Evolutionary conservation across 2,888 invertebrate species (phyloP), one percentile per base, ranked within the genome.

Genomic region (Caenorhabditis sp.): DNA sequence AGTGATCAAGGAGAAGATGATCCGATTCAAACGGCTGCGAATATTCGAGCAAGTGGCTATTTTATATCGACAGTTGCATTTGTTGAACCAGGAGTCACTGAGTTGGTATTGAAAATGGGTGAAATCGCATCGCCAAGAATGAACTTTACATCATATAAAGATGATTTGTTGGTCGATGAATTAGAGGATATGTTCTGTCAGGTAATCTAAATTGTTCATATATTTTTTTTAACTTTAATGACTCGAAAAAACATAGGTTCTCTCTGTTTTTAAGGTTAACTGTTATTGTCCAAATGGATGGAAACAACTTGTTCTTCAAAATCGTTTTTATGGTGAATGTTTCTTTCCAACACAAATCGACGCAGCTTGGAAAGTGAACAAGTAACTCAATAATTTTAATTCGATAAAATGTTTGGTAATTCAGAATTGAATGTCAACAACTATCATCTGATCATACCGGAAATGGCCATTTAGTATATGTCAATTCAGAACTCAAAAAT

Each of bases 261-360:
- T 38, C 17, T 7, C 1, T 8, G 23, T 21, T 59, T 43, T 53
- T 56, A n/a, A 71, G 67, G 67, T 70, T 2, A 74, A 74, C 36
- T 74, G 74, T 52, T 74, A 74, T 36, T 74, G 74, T 59, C 74
- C 69, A n/a, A 74, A 64, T 27, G 63, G 59, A 0, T 74, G 74
- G 74, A 27, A 23, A 14, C 74, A 74, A 31, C 38, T 70, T 12
- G 27, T 67, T 17, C 36, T 74, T 8, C 61, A 74, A 20, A 17
- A 74, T 38, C 66, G 74, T 43, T 62, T 53, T 26, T 74, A 70
- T 56, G 74, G 69, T 27, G 74, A 74, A 38, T 74, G 74, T 23
- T 70, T 63, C 31, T 74, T 74, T 53, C 21, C 63, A 1, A 74
- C 69, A 0, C 66, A 63, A 61, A 20, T 74, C 0, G 74, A 74